Evolutionary conservation across 2,888 invertebrate species (phyloP).

Genomic region (Leptopilina syphax): DNA sequence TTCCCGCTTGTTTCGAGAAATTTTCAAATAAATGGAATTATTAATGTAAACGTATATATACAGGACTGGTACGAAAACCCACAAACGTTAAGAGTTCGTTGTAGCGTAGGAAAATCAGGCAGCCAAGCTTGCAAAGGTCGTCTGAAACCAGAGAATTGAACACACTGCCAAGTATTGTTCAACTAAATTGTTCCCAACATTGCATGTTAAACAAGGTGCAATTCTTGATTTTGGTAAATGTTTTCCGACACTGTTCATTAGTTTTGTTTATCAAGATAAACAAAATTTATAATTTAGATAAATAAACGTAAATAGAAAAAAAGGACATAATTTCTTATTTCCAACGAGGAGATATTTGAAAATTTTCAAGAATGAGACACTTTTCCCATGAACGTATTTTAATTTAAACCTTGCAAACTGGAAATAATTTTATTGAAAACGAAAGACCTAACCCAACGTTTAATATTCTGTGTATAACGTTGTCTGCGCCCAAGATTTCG

Average conservation of each 20-base stretch:
- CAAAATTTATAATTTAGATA: too few relatives aligned
- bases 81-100: slow-evolving; percentile 56
- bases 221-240: neutral
- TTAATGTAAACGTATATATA: slow-evolving; percentile 51
- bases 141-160: slow-evolving; percentile 49
- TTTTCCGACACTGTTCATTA: neutral
- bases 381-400: neutral
- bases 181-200: slow-evolving; percentile 18
- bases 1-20: neutral
- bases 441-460: slow-evolving; percentile 27
- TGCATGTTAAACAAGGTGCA: neutral
- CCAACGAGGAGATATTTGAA: too few relatives aligned
- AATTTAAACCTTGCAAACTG: slow-evolving; percentile 28
- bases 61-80: slow-evolving; percentile 10
- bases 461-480: slow-evolving; percentile 37
- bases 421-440: slow-evolving; percentile 38
- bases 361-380: neutral
- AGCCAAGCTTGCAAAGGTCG: slow-evolving; percentile 60
- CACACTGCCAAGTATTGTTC: slow-evolving; percentile 12
- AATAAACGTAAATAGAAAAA: too few relatives aligned
- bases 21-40: slow-evolving; percentile 10
- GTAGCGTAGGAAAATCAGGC: slow-evolving; percentile 61
- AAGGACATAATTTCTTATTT: too few relatives aligned
- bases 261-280: neutral
- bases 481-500: slow-evolving; percentile 46